Evolutionary conservation across 53 echinoderm and acorn worm species (phyloP).

Genomic region (Echinometra lucunter): DNA sequence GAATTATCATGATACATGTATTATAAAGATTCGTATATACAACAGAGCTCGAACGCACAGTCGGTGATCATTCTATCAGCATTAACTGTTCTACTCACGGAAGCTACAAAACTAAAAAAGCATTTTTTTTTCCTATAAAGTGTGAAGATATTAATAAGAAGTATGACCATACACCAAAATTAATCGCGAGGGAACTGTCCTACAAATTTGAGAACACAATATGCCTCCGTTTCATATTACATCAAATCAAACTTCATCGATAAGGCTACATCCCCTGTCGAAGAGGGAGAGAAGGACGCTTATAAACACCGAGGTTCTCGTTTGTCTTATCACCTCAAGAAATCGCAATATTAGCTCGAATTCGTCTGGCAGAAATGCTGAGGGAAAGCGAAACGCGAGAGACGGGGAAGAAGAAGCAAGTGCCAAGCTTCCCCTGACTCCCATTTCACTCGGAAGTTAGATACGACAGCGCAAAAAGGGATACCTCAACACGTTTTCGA

Average conservation of each 20-base stretch:
- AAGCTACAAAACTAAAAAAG: not conserved
- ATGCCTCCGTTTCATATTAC: slow-evolving; percentile 35
- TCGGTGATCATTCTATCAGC: not conserved
- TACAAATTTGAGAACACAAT: slow-evolving; percentile 32
- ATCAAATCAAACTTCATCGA: slow-evolving; percentile 44
- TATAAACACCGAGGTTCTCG: slow-evolving; percentile 22
- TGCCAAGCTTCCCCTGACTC: not conserved
- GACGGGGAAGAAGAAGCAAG: not conserved
- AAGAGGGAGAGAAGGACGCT: not conserved
- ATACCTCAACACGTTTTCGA: slow-evolving; percentile 47
- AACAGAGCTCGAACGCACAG: not conserved
- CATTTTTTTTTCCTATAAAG: not conserved
- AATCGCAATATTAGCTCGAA: slow-evolving; percentile 61
- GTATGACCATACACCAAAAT: slow-evolving; percentile 36
- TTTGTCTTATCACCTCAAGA: slow-evolving; percentile 48
- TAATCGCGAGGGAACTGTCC: slow-evolving; percentile 51
- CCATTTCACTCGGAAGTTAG: slow-evolving; percentile 50
- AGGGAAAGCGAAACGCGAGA: slow-evolving; percentile 34
- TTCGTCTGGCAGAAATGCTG: slow-evolving; percentile 36
- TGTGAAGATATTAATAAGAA: slow-evolving; percentile 53
- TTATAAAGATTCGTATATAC: too few species aligned
- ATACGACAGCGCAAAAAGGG: slow-evolving; percentile 35
- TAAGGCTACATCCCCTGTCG: slow-evolving; percentile 7
- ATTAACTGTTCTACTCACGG: not conserved
- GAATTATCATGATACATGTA: too few species aligned